Base-by-base conservation (phyloP, 2,113 vertebrate species). In the Mesembrinibis cayennensis region DNA sequence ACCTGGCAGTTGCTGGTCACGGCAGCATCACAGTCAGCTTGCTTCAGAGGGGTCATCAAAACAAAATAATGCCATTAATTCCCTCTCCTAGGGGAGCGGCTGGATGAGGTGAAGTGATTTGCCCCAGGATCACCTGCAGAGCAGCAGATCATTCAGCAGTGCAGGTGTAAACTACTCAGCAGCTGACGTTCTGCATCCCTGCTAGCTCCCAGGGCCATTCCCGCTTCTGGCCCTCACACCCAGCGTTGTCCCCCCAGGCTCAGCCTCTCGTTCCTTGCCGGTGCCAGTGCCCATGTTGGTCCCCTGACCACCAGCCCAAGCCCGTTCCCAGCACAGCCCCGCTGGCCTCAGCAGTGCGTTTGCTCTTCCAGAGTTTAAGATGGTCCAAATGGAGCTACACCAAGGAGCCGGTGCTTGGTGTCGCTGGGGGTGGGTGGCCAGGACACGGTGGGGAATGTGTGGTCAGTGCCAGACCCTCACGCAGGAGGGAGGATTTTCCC, bases 391-490 rank as follows among this genome's bases (percentile, higher is more conserved):
- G 9, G 72, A 77, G 56, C 56, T 14, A 7, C 56, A 18, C 6
- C 29, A 3, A 27, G 65, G 42, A 50, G 56, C 2, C 3, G 14
- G 13, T 32, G 36, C 45, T 59, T 58, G 66, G 66, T 12, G 47
- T 16, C 42, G 53, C 76, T 30, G 9, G 40, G 38, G 40, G 7
- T n/a, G 34, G 8, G 29, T 42, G 61, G 44, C 27, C 56, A 29
- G 38, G 23, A 11, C 44, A 23, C 0, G 5, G 32, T 2, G 3
- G 29, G 40, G 56, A 12, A 76, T 50, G n/a, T 18, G 2, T 0
- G 4, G 50, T 18, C 34, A 30, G 29, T 59, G 71, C 34, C 65
- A n/a, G 50, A n/a, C 10, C 50, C 25, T 59, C 9, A 4, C 4
- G 42, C 36, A 17, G 17, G 32, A 82, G 56, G 50, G 23, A 77